Evolutionary conservation across 2,888 invertebrate species (phyloP), one percentile per base, ranked within the genome.

Genomic region (Drosophila siamana): DNA sequence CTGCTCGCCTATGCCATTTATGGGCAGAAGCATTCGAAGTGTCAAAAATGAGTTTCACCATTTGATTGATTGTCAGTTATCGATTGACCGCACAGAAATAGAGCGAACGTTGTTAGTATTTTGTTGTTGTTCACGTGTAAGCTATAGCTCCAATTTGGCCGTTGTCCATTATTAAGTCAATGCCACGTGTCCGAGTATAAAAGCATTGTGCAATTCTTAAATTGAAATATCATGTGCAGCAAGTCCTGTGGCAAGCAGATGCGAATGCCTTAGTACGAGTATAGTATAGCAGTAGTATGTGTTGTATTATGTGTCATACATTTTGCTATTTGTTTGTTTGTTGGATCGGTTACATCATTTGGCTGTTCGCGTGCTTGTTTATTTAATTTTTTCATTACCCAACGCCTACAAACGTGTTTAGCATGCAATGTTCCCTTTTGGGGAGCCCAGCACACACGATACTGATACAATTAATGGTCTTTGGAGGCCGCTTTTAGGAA

Each of bases 351-450:
- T 74, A 75, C 76, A 78, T 70, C 57, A 76, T 61, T 65, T 57
- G 61, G 41, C 63, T 22, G 55, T 41, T 80, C 70, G 87, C 83
- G 85, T 88, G 89, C 62, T 40, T 16, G 48, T 62, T 84, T 81
- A 88, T 84, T 80, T 84, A 85, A 86, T 84, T 86, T 80, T 77
- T 88, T 86, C 87, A 84, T 74, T 86, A 84, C 62, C 41, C 62
- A 57, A 22, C 82, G 56, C 54, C 59, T 47, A 6, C 61, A 65
- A 69, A 74, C 67, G 67, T 86, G 84, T 70, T 80, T 70, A 52
- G 74, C 83, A 80, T 78, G 87, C 82, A 66, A 78, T 44, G 61
- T 40, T 43, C 22, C 48, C 56, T 48, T 33, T 30, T 40, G 59
- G 59, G 67, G 47, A 61, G 54, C 30, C 38, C 7, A 19, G 33